phyloP scores from a whole-genome alignment of 2,888 invertebrate species.

The Synanthedon andrenaeformis region DNA sequence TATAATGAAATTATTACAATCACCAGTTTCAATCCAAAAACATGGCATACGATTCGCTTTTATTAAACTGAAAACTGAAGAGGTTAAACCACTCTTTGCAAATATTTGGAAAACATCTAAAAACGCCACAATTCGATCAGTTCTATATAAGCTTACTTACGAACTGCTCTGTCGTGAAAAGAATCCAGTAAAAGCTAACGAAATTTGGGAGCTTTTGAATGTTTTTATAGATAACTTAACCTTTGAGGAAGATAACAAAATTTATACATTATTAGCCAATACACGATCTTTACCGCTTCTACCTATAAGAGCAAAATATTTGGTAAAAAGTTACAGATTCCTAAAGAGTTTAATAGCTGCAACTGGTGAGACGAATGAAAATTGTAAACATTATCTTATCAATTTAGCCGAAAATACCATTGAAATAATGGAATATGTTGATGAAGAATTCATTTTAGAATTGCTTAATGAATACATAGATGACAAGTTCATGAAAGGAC shows the following conservation, averaged over 20 bases:
- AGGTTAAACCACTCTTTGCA: conserved; percentile 25
- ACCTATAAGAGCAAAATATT: conserved; percentile 24
- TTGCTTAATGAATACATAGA: conserved; percentile 27
- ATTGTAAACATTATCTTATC: not conserved
- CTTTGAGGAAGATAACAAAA: conserved; percentile 33
- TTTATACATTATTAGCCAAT: conserved; percentile 26
- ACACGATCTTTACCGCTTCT: conserved; percentile 21
- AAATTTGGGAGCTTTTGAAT: conserved; percentile 31
- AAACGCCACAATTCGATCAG: conserved; percentile 37
- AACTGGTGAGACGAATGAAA: not conserved
- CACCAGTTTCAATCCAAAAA: conserved; percentile 45
- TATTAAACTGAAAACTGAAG: conserved; percentile 23
- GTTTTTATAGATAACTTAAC: conserved; percentile 36
- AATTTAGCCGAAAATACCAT: conserved; percentile 12
- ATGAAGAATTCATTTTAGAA: conserved; percentile 24
- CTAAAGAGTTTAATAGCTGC: conserved; percentile 20
- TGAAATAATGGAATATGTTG: conserved; percentile 26
- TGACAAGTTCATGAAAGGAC: conserved; percentile 17
- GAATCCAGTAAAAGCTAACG: conserved; percentile 16
- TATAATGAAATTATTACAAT: conserved; percentile 24
- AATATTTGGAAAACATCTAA: conserved; percentile 33
- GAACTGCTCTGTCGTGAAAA: conserved; percentile 31
- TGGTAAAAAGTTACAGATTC: conserved; percentile 33
- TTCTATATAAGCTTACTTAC: conserved; percentile 34
- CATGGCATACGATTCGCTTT: conserved; percentile 41